These are phyloP conservation scores for Lycocerus yunnanus DNA, from an alignment of 2,888 invertebrate species.

Conservation along the genomic window DNA sequence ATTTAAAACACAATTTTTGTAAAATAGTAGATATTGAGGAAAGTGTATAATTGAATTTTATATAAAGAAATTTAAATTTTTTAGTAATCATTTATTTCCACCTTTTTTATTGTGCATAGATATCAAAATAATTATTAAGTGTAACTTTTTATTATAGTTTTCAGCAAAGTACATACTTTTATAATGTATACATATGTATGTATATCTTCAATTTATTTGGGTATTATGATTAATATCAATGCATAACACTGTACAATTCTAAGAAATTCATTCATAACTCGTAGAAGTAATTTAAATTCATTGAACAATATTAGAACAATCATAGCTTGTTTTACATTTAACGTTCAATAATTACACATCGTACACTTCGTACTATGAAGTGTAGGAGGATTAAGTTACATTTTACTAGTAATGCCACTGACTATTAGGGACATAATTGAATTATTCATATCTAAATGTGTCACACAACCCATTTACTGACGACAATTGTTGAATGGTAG, in stretches of 20 bases:
- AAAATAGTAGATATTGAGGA: too few species aligned
- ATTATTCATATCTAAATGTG: neutral
- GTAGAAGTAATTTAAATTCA: neutral
- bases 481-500: neutral
- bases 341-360: too few species aligned
- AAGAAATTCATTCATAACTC: neutral
- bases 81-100: too few species aligned
- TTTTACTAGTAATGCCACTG: neutral
- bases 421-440: neutral
- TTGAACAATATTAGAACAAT: neutral
- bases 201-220: too few species aligned
- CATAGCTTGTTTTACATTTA: neutral
- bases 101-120: too few species aligned
- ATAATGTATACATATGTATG: too few species aligned
- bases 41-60: too few species aligned
- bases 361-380: neutral
- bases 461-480: neutral
- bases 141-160: too few species aligned
- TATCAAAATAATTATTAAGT: too few species aligned
- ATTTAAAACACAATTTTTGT: too few species aligned
- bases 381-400: neutral
- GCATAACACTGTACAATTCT: neutral
- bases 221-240: neutral
- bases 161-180: too few species aligned
- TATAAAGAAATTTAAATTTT: too few species aligned